phyloP scores from a whole-genome alignment of 1,140 invertebrate species.

The Coenobita brevimanus region DNA sequence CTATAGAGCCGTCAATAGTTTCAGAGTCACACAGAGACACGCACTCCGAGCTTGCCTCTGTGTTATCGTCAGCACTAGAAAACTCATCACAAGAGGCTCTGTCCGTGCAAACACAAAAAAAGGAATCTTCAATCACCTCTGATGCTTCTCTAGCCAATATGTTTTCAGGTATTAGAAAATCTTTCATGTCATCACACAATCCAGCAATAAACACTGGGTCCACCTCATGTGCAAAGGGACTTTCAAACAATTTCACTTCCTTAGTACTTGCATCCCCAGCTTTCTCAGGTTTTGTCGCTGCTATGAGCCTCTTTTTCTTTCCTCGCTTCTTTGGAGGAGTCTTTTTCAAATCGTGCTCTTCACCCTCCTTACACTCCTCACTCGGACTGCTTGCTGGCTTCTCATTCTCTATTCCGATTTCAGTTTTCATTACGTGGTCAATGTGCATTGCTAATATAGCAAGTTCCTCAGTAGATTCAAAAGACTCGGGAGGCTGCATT shows the following conservation, averaged over 20 bases:
- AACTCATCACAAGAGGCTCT: conserved; percentile 67
- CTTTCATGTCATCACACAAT: conserved; percentile 52
- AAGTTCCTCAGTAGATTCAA: conserved; percentile 65
- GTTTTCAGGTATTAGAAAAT: conserved; percentile 53
- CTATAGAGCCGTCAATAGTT: conserved; percentile 63
- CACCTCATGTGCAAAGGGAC: conserved; percentile 65
- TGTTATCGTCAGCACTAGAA: conserved; percentile 69
- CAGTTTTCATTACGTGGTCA: conserved; percentile 62
- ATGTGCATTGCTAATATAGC: conserved; percentile 62
- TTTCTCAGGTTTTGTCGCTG: conserved; percentile 43
- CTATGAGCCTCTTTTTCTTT: conserved; percentile 52
- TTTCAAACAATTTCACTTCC: conserved; percentile 65
- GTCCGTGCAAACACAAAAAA: conserved; percentile 65
- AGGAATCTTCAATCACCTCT: conserved; percentile 66
- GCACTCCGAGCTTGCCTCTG: conserved; percentile 68
- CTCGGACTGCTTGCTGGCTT: not conserved
- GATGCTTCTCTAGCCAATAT: conserved; percentile 48
- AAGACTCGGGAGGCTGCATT: conserved; percentile 47
- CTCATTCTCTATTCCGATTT: conserved; percentile 28
- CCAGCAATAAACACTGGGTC: conserved; percentile 64
- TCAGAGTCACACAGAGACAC: conserved; percentile 68
- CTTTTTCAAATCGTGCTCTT: conserved; percentile 57
- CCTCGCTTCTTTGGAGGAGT: conserved; percentile 53
- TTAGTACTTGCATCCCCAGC: conserved; percentile 25
- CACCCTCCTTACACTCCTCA: conserved; percentile 52